Evolutionary conservation across 2,888 invertebrate genomes (phyloP).

Genomic region (Mactromeris polynyma): DNA sequence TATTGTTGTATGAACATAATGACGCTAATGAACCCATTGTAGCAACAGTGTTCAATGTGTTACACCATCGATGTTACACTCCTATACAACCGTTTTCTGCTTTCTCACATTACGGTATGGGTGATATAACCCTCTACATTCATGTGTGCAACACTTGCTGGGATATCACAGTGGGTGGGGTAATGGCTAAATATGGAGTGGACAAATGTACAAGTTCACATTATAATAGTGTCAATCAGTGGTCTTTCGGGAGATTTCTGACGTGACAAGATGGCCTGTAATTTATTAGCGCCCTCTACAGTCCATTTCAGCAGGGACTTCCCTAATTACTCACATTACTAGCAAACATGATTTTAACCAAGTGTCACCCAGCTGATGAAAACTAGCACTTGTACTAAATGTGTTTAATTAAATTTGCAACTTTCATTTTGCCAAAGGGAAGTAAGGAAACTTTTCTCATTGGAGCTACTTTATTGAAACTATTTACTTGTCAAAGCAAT

Average conservation of each 20-base stretch:
- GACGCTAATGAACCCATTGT: not conserved
- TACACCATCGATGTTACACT: not conserved
- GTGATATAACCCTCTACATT: not conserved
- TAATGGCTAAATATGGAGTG: slow-evolving; percentile 33
- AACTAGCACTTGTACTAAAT: slow-evolving; percentile 27
- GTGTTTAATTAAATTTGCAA: slow-evolving; percentile 42
- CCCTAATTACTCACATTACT: slow-evolving; percentile 47
- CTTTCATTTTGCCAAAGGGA: slow-evolving; percentile 3
- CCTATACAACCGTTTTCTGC: not conserved
- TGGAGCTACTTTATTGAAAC: not conserved
- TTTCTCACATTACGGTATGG: slow-evolving; percentile 23
- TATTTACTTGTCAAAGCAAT: not conserved
- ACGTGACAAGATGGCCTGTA: slow-evolving; percentile 45
- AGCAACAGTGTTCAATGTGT: not conserved
- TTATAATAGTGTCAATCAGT: slow-evolving; percentile 40
- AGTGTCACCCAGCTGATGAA: slow-evolving; percentile 32
- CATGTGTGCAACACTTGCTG: not conserved
- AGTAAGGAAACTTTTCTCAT: not conserved
- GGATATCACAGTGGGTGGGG: slow-evolving; percentile 48
- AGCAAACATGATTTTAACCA: not conserved
- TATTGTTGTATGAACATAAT: not conserved
- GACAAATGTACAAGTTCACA: slow-evolving; percentile 42
- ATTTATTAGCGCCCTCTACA: slow-evolving; percentile 47
- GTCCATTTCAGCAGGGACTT: slow-evolving; percentile 32
- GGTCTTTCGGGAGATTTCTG: slow-evolving; percentile 6